These are phyloP conservation scores for Uloborus diversus DNA, from an alignment of 1,140 invertebrate genomes.

Conservation along the genomic window DNA sequence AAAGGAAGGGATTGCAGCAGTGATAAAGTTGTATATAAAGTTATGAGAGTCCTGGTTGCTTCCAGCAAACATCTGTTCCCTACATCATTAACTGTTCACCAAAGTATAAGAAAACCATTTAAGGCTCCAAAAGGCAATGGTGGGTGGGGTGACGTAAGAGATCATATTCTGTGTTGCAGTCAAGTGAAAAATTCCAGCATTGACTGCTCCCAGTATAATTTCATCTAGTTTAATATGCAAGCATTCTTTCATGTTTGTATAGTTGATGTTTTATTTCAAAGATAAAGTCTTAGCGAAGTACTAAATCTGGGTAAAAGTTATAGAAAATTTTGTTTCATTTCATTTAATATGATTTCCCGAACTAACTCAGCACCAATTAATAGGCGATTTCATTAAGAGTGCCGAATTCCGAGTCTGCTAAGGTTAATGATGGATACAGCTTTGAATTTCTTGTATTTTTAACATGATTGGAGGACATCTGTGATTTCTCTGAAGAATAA, in stretches of 20 bases:
- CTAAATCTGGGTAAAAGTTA: conserved; percentile 30
- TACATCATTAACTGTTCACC: conserved; percentile 74
- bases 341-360: too few relatives aligned
- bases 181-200: conserved; percentile 48
- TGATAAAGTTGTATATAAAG: conserved; percentile 71
- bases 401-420: too few relatives aligned
- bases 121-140: conserved; percentile 94
- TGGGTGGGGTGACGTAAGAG: conserved; percentile 90
- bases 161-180: conserved; percentile 70
- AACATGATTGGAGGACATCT: too few relatives aligned
- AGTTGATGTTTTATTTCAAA: conserved; percentile 22
- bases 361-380: too few relatives aligned
- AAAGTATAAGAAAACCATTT: conserved; percentile 68
- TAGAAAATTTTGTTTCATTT: too few relatives aligned
- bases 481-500: too few relatives aligned
- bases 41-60: conserved; percentile 75
- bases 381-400: too few relatives aligned
- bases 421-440: too few relatives aligned
- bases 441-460: too few relatives aligned
- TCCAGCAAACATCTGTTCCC: conserved; percentile 81
- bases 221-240: conserved; percentile 49
- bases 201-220: conserved; percentile 16
- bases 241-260: conserved; percentile 39
- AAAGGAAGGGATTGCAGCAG: conserved; percentile 68
- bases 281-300: conserved; percentile 19